Base-by-base conservation (phyloP, 2,113 vertebrate genomes). In the Hiodon alosoides region DNA sequence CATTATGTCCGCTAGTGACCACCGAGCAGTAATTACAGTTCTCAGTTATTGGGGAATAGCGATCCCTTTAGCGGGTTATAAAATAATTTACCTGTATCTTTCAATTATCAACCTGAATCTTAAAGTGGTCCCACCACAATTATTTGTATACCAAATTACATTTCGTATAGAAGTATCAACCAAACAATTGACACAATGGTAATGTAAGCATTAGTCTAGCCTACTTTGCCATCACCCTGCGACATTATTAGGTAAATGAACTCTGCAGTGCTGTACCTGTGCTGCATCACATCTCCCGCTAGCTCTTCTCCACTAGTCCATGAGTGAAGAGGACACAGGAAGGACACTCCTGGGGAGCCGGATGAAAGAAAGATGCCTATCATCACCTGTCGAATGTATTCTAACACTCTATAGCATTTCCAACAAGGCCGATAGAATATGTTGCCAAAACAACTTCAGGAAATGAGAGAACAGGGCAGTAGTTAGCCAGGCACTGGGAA, bases 301-400 rank as follows among this genome's bases (percentile, higher is more conserved):
- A 98, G 83, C 55, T 94, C 93, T 77, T 98, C 97, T n/a, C 95
- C 97, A 0, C 91, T 96, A 7, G 90, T 96, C 97, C 97, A 99
- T 64, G 96, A 96, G 79, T 98, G 94, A 3, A 98, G 79, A 0
- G 95, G 94, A 86, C 96, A 97, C 81, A 94, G 89, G 73, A 96
- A 90, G 6, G 90, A 93, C 64, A 92, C 88, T 10, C 93, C 97
- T 98, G 81, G 31, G 67, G 67, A 5, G 58, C 68, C 64, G 14
- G 69, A 31, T n/a, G 50, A 62, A 76, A 17, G 31, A 16, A 10
- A 7, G 73, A n/a, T 31, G 50, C 68, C 64, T n/a, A 47, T 54
- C 60, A 51, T 7, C 17, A 14, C 48, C 55, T 53, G 71, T 76
- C 51, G 57, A 17, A 62, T 57, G 59, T 46, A 48, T 17, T 14